Evolutionary conservation across 2,888 invertebrate genomes (phyloP), one percentile per base, ranked within the genome.

Genomic region (Mimachlamys varia): DNA sequence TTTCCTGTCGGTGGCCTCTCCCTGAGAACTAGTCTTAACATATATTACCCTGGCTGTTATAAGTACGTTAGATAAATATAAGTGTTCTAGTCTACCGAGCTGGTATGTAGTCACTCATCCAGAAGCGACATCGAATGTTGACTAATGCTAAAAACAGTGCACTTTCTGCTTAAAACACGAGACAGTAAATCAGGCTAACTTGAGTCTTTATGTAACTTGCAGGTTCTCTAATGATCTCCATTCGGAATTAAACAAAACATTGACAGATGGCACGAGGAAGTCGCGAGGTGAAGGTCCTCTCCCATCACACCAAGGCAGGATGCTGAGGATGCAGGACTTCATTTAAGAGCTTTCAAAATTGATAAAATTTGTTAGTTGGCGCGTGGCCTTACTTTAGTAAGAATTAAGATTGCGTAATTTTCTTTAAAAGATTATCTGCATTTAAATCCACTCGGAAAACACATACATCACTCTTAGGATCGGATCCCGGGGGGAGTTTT

Each of bases 301-400:
- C 76, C 27, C 76, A 76, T 76, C 76, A 33, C 76, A 76, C 33
- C 19, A 12, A 33, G 33, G 76, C 12, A 76, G 76, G 13, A 53
- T 76, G 76, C 27, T 17, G 76, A 33, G 22, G 76, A 76, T 22
- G 10, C 76, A 22, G 19, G 33, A 76, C 76, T 76, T 76, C 76
- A 76, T 76, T 76, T 76, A 76, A 76, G 33, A 17, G 76, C 76
- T 76, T 76, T 76, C 76, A 3, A 76, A 76, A 76, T 76, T 76
- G 27, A 76, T 76, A 33, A 76, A 76, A 76, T 76, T 33, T 33
- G 27, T 76, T 76, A 33, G 76, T 33, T 33, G 76, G 76, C 76
- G 76, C 76, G 76, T 76, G 76, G 76, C 76, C 76, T 76, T 76
- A 76, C 76, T 76, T 33, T 33, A 27, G 33, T 33, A 33, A 76